These are phyloP conservation scores for Percina caprodes DNA, from an alignment of 2,113 vertebrate species.

Conservation along the genomic window DNA sequence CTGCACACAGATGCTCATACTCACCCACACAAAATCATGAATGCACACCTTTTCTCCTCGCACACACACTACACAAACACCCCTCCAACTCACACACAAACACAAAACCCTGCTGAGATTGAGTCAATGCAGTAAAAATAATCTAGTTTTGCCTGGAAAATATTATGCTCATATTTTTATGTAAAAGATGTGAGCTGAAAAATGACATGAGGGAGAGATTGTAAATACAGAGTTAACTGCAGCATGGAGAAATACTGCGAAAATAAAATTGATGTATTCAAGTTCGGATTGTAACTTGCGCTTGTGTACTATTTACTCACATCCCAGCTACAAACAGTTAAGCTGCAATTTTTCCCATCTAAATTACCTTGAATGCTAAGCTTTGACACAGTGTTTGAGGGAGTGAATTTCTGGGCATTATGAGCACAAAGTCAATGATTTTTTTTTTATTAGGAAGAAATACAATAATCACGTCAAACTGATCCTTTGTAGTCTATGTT, in stretches of 20 bases:
- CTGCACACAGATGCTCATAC: neutral
- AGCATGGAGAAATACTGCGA: conserved; percentile 50
- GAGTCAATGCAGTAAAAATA: conserved; percentile 33
- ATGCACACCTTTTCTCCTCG: conserved; percentile 15
- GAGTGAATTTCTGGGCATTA: conserved; percentile 23
- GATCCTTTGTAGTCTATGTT: conserved; percentile 33
- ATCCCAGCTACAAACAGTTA: conserved; percentile 55
- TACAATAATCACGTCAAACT: conserved; percentile 18
- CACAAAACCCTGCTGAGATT: conserved; percentile 26
- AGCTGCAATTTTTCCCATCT: conserved; percentile 29
- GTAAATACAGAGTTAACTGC: conserved; percentile 57
- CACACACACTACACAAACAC: neutral
- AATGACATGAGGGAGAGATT: conserved; percentile 30
- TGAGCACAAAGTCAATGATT: conserved; percentile 2
- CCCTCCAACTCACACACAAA: neutral
- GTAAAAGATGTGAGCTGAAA: conserved; percentile 49
- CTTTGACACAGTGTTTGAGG: conserved; percentile 1
- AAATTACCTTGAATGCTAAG: conserved; percentile 48
- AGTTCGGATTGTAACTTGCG: conserved; percentile 59
- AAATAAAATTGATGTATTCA: conserved; percentile 72
- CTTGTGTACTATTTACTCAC: conserved; percentile 51
- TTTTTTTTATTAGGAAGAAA: conserved; percentile 18
- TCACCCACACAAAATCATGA: conserved; percentile 30
- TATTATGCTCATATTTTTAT: conserved; percentile 50
- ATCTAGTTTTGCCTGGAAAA: conserved; percentile 40